These are phyloP conservation scores for Agraylea sexmaculata DNA, from an alignment of 1,140 invertebrate species.

Conservation along the genomic window DNA sequence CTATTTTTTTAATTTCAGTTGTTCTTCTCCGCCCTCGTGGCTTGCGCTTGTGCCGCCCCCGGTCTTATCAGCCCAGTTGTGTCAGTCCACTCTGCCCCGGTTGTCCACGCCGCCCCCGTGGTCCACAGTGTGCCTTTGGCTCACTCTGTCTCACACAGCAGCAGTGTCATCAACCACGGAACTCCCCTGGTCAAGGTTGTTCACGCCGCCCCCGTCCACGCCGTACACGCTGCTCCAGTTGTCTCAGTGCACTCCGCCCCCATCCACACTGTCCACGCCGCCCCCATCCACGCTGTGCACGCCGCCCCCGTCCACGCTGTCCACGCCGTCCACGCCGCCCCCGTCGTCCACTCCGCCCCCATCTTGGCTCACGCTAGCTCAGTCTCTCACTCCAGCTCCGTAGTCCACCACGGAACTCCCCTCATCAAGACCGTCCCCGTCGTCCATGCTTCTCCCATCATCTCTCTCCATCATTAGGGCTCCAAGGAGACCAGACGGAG, in stretches of 20 bases:
- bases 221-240: slow-evolving; percentile 26
- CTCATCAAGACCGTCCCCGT: slow-evolving; percentile 33
- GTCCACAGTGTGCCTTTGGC: slow-evolving; percentile 27
- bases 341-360: slow-evolving; percentile 32
- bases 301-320: slow-evolving; percentile 23
- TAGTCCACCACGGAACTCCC: slow-evolving; percentile 30
- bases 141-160: slow-evolving; percentile 24
- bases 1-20: slow-evolving; percentile 17
- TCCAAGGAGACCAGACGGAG: too few relatives aligned
- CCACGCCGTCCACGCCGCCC: slow-evolving; percentile 35
- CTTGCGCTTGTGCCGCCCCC: slow-evolving; percentile 20
- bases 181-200: slow-evolving; percentile 13
- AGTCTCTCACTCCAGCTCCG: slow-evolving; percentile 29
- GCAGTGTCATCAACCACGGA: slow-evolving; percentile 22
- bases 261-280: slow-evolving; percentile 30
- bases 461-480: slow-evolving; percentile 36
- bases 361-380: slow-evolving; percentile 21
- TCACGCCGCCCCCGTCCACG: slow-evolving; percentile 11
- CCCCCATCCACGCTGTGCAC: slow-evolving; percentile 21
- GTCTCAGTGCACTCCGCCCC: slow-evolving; percentile 32
- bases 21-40: slow-evolving; percentile 22
- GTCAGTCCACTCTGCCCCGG: slow-evolving; percentile 24
- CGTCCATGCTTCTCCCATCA: slow-evolving; percentile 40
- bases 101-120: slow-evolving; percentile 26
- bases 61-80: slow-evolving; percentile 19